Conservation (phyloP, 2,113 vertebrate genomes). For the Oplegnathus fasciatus region DNA sequence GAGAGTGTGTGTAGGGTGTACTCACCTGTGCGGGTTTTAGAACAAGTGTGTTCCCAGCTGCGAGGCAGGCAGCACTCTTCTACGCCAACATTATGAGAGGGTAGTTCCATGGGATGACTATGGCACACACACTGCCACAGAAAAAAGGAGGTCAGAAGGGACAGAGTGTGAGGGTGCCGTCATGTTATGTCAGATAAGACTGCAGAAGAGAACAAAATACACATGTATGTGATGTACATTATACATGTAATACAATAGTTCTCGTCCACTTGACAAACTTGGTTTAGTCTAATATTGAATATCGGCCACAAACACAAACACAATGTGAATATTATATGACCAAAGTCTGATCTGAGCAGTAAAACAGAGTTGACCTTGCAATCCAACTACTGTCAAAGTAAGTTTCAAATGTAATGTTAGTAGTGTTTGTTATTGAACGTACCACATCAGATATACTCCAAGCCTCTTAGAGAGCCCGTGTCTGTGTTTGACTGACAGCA, state of each 20-base stretch:
- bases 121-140: slow-evolving; percentile 87
- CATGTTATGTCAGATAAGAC: background rate
- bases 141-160: background rate
- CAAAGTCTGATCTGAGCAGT: too few relatives aligned
- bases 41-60: slow-evolving; percentile 90
- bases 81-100: slow-evolving; percentile 93
- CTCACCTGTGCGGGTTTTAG: slow-evolving; percentile 91
- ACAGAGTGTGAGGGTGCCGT: background rate
- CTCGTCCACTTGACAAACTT: too few relatives aligned
- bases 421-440: too few relatives aligned
- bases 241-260: background rate
- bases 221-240: too few relatives aligned
- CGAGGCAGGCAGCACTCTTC: slow-evolving; percentile 91
- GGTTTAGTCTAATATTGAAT: background rate
- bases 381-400: too few relatives aligned
- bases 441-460: too few relatives aligned
- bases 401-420: too few relatives aligned
- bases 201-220: too few relatives aligned
- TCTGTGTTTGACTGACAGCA: too few relatives aligned
- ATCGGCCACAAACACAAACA: background rate
- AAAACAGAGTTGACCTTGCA: too few relatives aligned
- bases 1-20: background rate
- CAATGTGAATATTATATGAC: too few relatives aligned
- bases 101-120: slow-evolving; percentile 93
- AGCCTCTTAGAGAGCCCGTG: too few relatives aligned